A percentile compares a stretch with the other conserved stretches of the same genome.
Conservation (phyloP, 2,888 invertebrate genomes). For the Apodemia mormo region DNA sequence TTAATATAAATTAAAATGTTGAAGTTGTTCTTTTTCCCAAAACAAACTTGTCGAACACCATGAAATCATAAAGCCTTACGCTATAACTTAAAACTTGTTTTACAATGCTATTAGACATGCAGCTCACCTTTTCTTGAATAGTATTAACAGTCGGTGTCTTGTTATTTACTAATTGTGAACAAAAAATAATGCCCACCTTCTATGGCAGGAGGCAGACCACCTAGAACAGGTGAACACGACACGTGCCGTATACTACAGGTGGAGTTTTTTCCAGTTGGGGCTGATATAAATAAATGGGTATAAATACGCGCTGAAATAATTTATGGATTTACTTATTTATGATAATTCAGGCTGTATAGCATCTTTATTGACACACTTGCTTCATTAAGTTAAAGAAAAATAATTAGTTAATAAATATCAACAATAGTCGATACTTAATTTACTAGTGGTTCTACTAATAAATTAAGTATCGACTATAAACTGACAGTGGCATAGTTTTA, state of each 20-base stretch:
- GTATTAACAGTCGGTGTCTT: slow-evolving; percentile 20
- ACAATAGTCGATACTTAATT: no score
- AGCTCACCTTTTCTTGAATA: slow-evolving; percentile 12
- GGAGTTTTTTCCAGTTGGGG: slow-evolving; percentile 42
- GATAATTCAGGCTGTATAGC: not conserved
- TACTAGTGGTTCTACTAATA: no score
- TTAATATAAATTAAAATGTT: not conserved
- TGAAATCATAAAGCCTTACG: not conserved
- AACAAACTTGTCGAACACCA: slow-evolving; percentile 23
- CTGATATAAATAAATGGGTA: slow-evolving; percentile 25
- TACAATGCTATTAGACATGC: slow-evolving; percentile 26
- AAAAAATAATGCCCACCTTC: slow-evolving; percentile 52
- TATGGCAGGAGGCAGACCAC: slow-evolving; percentile 40
- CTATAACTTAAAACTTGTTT: not conserved
- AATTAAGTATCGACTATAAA: no score
- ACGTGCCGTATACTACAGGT: slow-evolving; percentile 67
- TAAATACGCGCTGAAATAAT: slow-evolving; percentile 12
- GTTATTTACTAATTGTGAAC: slow-evolving; percentile 35
- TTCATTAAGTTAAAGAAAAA: no score
- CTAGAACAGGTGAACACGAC: slow-evolving; percentile 68
- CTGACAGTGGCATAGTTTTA: no score
- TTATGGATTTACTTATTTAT: slow-evolving; percentile 10
- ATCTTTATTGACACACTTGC: not conserved
- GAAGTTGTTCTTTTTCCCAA: not conserved
- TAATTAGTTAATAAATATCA: no score